Evolutionary conservation across 2,888 invertebrate genomes (phyloP), one percentile per base, ranked within the genome.

Genomic region (Gastracanthus pulcherrimus): DNA sequence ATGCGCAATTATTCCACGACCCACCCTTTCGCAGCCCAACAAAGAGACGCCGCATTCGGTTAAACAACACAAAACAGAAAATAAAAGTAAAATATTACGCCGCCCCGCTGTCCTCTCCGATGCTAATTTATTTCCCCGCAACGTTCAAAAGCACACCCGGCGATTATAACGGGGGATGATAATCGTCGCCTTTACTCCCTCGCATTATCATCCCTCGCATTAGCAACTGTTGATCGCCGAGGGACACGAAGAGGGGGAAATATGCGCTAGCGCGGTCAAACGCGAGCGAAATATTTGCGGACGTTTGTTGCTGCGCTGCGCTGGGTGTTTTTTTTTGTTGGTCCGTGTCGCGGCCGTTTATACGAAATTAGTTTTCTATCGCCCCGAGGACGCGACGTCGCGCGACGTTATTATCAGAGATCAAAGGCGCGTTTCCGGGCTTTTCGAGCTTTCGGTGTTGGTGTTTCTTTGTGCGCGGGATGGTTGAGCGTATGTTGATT

Each of bases 111-210:
- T 48, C 4, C 19, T 31, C 75, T 34, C 31, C 69, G 23, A 55
- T 64, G 76, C 60, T 76, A 76, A 76, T 76, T 76, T 76, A 76
- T 76, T 76, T 67, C 41, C 23, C 4, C n/a, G n/a, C n/a, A n/a
- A n/a, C n/a, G n/a, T n/a, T n/a, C n/a, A n/a, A n/a, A n/a, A n/a
- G n/a, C n/a, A n/a, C n/a, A n/a, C n/a, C n/a, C n/a, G n/a, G n/a
- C n/a, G n/a, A n/a, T n/a, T n/a, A n/a, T n/a, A n/a, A n/a, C n/a
- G n/a, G n/a, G n/a, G n/a, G n/a, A n/a, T n/a, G n/a, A n/a, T n/a
- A n/a, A n/a, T n/a, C n/a, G n/a, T n/a, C n/a, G n/a, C n/a, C n/a
- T n/a, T n/a, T n/a, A n/a, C n/a, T n/a, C n/a, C n/a, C n/a, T n/a
- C n/a, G n/a, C n/a, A n/a, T n/a, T n/a, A n/a, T n/a, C n/a, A n/a